phyloP scores from a whole-genome alignment of 2,113 vertebrate genomes.

The Dipodomys spectabilis region DNA sequence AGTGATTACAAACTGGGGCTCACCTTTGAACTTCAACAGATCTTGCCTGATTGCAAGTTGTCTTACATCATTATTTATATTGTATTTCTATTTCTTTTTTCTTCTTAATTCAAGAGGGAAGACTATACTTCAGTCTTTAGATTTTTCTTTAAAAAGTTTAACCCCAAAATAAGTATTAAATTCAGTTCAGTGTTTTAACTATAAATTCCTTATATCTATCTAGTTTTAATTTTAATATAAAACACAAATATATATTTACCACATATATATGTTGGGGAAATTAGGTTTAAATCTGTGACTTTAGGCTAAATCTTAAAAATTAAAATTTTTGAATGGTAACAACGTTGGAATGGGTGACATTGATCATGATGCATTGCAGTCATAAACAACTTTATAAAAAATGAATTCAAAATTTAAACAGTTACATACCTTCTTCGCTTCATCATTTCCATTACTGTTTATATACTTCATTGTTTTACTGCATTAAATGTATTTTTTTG shows the following conservation, averaged over 20 bases:
- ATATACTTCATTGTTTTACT: background rate
- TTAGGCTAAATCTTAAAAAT: background rate
- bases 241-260: background rate
- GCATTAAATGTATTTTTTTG: background rate
- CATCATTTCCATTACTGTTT: background rate
- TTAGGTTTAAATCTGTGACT: background rate
- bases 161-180: background rate
- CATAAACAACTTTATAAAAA: too few species aligned
- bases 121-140: background rate
- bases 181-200: constrained; percentile 13
- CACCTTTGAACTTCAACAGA: background rate
- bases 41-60: background rate
- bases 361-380: too few species aligned
- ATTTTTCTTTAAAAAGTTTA: background rate
- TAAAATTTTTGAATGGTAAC: too few species aligned
- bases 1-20: too few species aligned
- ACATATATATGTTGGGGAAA: background rate
- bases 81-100: background rate
- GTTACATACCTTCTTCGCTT: background rate
- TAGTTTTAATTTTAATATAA: constrained; percentile 21
- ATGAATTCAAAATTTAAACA: background rate
- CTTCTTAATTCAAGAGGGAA: background rate
- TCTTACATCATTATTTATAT: background rate
- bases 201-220: background rate
- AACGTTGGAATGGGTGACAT: too few species aligned